phyloP scores from a whole-genome alignment of 2,113 vertebrate genomes.

The Dermatemys mawii region DNA sequence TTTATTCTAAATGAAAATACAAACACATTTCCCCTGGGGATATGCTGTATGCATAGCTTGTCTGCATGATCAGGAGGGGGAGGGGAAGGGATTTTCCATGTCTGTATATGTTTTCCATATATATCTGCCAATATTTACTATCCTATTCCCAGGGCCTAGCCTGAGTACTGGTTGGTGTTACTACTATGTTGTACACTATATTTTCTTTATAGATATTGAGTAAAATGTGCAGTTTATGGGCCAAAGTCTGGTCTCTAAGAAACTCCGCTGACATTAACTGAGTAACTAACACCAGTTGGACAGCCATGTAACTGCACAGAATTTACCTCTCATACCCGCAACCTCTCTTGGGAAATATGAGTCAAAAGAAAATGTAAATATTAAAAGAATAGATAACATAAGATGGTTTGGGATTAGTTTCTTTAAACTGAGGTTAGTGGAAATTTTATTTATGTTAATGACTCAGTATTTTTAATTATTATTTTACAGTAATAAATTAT shows the following conservation, averaged over 20 bases:
- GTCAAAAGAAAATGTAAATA: not conserved
- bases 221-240: slow-evolving; percentile 8
- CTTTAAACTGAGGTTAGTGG: not conserved
- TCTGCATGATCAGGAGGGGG: slow-evolving; percentile 53
- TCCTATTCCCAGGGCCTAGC: slow-evolving; percentile 56
- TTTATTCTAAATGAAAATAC: slow-evolving; percentile 62
- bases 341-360: not conserved
- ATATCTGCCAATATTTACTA: slow-evolving; percentile 61
- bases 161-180: not conserved
- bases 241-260: not conserved
- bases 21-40: slow-evolving; percentile 51
- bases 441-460: not conserved
- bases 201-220: slow-evolving; percentile 43
- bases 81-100: slow-evolving; percentile 66
- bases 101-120: slow-evolving; percentile 59
- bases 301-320: not conserved
- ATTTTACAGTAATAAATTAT: not conserved
- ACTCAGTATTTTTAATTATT: not conserved
- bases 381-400: not conserved
- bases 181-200: slow-evolving; percentile 39
- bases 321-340: not conserved
- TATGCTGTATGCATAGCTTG: not conserved
- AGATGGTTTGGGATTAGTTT: not conserved
- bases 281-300: slow-evolving; percentile 39
- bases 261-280: slow-evolving; percentile 50